Evolutionary conservation across 2,888 invertebrate species (phyloP), one percentile per base, ranked within the genome.

Genomic region (Caenorhabditis japonica): DNA sequence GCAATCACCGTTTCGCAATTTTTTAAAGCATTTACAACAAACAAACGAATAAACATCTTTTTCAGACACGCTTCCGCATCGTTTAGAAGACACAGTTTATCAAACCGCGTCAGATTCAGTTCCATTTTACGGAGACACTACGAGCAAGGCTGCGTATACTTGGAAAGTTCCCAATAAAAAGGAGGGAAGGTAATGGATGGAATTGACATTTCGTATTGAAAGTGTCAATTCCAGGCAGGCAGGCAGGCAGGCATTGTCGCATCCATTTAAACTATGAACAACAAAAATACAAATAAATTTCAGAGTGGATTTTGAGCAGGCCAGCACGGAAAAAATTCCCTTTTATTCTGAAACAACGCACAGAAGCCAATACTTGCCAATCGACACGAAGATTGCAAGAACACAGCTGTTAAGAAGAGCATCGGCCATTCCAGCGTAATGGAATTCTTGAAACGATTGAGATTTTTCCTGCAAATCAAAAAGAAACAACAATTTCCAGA

Each of bases 331-430:
- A 19, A 68, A 74, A 47, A 38, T 61, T 7, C 69, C 69, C 3
- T 75, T 75, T 55, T 75, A 59, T 60, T 62, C 69, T 15, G 75
- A 75, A 51, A 75, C 75, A 21, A 75, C 75, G 4, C 52, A 75
- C 39, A 52, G 64, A 2, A 75, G 75, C 39, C 53, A 62, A 59
- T 75, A 68, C 36, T 58, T 64, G n/a, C 62, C 69, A 19, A 46
- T 58, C 27, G 69, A 75, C 33, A 36, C 53, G 25, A 15, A 64
- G 3, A 52, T 73, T 7, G 38, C 49, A 8, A 41, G 66, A 30
- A 61, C 60, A 23, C 64, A 53, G 33, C 56, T 73, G 17, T 73
- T 66, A 12, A 60, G 53, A 56, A 52, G 39, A 38, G 51, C 51
- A 15, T 33, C 56, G 4, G 46, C 23, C 21, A 46, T 46, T 34